Percentiles rank a stretch among this genome's conserved stretches.
Evolutionary conservation across 2,113 vertebrate species (phyloP).

Genomic region (Paradisaea rubra): DNA sequence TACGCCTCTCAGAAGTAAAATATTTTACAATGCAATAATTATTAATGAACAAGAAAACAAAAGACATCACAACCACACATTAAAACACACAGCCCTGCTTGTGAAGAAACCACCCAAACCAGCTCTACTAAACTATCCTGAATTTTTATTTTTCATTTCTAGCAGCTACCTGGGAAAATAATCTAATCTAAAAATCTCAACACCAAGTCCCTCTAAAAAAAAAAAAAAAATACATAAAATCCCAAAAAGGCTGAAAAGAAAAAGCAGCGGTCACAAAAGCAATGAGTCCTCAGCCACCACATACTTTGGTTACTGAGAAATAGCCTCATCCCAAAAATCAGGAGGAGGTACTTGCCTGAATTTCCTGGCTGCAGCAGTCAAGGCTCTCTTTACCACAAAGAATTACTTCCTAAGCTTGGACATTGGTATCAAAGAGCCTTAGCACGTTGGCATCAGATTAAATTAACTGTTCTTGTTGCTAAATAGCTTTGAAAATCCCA

Average conservation of each 20-base stretch:
- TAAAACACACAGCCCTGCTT: background rate
- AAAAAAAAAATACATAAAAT: background rate
- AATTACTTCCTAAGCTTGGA: background rate
- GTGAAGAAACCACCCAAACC: background rate
- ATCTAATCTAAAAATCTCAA: background rate
- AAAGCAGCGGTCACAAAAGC: background rate
- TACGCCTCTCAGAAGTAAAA: background rate
- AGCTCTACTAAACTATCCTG: background rate
- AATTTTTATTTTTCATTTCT: background rate
- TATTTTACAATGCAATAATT: background rate
- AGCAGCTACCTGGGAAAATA: background rate
- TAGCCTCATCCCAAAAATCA: background rate
- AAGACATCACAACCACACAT: background rate
- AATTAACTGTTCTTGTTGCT: background rate
- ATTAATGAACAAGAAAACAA: background rate
- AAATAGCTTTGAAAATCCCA: background rate
- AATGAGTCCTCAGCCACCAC: background rate
- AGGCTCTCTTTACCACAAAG: background rate
- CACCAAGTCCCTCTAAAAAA: background rate
- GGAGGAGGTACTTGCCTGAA: background rate
- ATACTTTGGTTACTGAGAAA: background rate
- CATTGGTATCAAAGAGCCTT: background rate
- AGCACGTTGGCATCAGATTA: background rate
- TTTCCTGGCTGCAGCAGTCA: background rate
- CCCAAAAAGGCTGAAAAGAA: background rate